Evolutionary conservation across 2,113 vertebrate species (phyloP), one percentile per base, ranked within the genome.

Genomic region (Nerophis lumbriciformis): DNA sequence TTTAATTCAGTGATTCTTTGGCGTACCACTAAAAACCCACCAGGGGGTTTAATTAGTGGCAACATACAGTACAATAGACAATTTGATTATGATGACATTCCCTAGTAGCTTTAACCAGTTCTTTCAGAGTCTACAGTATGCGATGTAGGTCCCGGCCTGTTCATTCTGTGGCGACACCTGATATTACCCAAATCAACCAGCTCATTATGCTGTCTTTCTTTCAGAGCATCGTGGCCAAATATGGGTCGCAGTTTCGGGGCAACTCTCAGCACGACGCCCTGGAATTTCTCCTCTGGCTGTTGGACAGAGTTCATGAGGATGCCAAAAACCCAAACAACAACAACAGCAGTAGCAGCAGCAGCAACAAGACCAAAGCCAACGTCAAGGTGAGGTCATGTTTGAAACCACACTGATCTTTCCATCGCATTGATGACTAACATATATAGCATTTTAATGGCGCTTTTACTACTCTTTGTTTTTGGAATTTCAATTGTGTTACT

Each of bases 211-310:
- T 53, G 15, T 78, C 48, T 68, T 28, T 52, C 14, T 48, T 47
- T 61, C 52, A 98, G 96, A 93, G 88, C 63, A 92, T 89, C 0
- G 96, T 98, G 66, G 92, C 95, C 72, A 94, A 95, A 82, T 93
- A 98, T 6, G 89, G 90, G 66, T 78, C 93, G 4, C 96, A 98
- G 90, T 97, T 98, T 77, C 91, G 92, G 21, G 96, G 95, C 48
- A 95, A 95, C 12, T 90, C 93, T 3, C 96, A 98, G 72, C 96
- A 98, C 0, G 95, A 98, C 0, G 95, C 96, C 63, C 89, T 97
- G 21, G 96, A 98, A 84, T 98, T 98, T 81, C 92, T 98, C 61
- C 93, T 98, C 59, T 98, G 96, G 95, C 81, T 98, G 61, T 83
- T 98, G 85, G 94, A 97, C 65, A 83, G 90, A 21, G 90, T 98